Conservation (phyloP, 1,140 invertebrate genomes). For the Scaptodrosophila lebanonensis region DNA sequence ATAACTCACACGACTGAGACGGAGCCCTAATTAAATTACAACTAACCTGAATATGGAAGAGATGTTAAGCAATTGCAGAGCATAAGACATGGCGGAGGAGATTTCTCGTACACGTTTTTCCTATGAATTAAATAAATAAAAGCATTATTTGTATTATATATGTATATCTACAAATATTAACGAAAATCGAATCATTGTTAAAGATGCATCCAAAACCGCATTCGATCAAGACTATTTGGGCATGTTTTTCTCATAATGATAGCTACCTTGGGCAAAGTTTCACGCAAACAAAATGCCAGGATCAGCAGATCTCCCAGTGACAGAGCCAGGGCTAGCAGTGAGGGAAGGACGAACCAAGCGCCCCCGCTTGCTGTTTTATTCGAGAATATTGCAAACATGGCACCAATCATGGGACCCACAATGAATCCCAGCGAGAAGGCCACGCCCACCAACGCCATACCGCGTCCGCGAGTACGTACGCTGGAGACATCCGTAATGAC, state of each 20-base stretch:
- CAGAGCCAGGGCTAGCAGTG: constrained; percentile 89
- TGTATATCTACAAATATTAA: background rate
- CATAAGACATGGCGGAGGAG: constrained; percentile 81
- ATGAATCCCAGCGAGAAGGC: constrained; percentile 99
- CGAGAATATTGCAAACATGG: constrained; percentile 89
- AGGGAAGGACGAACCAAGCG: constrained; percentile 90
- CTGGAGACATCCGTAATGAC: constrained; percentile 95
- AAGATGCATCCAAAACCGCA: background rate
- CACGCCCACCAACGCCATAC: constrained; percentile 98
- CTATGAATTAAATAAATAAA: constrained; percentile 78
- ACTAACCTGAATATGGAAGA: constrained; percentile 77
- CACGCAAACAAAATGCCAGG: constrained; percentile 86
- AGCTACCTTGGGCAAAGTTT: constrained; percentile 86
- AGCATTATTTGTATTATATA: background rate
- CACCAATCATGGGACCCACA: constrained; percentile 95
- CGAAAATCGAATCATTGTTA: background rate
- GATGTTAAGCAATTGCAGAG: constrained; percentile 81
- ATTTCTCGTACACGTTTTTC: constrained; percentile 74
- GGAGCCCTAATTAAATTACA: constrained; percentile 45
- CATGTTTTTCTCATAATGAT: too few relatives aligned
- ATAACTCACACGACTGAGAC: constrained; percentile 23
- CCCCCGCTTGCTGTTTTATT: constrained; percentile 79
- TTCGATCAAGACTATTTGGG: too few relatives aligned
- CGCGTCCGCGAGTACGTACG: constrained; percentile 88
- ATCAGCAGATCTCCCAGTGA: constrained; percentile 88